phyloP scores from a whole-genome alignment of 2,113 vertebrate species.

The Cottus gobio region DNA sequence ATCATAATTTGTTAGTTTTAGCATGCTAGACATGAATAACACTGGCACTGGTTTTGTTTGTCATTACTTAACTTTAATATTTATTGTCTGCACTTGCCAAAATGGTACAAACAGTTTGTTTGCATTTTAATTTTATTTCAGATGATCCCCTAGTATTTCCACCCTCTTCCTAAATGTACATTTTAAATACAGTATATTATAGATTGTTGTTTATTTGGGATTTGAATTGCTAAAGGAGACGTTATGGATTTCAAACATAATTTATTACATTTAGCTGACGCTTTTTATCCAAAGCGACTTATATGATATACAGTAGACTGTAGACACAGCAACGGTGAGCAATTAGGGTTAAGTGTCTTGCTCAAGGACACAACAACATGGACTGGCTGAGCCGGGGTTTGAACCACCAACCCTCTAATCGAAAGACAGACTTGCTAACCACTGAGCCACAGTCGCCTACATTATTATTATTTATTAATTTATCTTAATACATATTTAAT shows the following conservation, averaged over 20 bases:
- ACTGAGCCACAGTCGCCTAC: too few relatives aligned
- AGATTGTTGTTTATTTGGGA: neutral
- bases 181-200: neutral
- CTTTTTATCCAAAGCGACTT: too few relatives aligned
- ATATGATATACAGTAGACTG: too few relatives aligned
- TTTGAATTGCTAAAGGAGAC: neutral
- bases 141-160: neutral
- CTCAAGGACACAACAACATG: too few relatives aligned
- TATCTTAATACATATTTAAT: too few relatives aligned
- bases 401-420: too few relatives aligned
- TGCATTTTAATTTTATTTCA: neutral
- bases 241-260: neutral
- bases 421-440: too few relatives aligned
- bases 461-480: too few relatives aligned
- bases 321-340: too few relatives aligned
- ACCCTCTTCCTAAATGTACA: neutral
- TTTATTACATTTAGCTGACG: too few relatives aligned
- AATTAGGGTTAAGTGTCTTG: too few relatives aligned
- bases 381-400: too few relatives aligned
- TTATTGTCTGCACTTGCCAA: neutral
- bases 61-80: neutral
- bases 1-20: neutral
- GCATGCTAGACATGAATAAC: neutral
- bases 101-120: neutral
- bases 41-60: neutral